phyloP scores from a whole-genome alignment of 1,140 invertebrate species.

The Cryptotermes secundus region DNA sequence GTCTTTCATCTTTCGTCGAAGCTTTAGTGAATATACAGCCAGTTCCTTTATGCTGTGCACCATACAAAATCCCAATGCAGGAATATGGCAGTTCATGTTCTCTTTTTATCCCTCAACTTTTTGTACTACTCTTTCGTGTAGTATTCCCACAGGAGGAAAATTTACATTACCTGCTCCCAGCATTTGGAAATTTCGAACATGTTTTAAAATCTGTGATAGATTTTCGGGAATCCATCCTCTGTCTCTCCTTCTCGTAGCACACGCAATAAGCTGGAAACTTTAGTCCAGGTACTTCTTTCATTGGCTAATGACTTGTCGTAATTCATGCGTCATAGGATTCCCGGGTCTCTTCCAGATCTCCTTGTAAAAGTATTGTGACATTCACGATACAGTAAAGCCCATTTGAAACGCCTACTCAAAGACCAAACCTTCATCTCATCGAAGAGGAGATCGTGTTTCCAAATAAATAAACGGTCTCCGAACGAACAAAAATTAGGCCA shows the following conservation, averaged over 20 bases:
- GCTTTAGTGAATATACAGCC: background rate
- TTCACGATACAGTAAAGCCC: too few species aligned
- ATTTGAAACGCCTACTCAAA: too few species aligned
- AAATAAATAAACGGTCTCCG: too few species aligned
- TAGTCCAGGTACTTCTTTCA: background rate
- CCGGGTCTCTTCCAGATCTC: too few species aligned
- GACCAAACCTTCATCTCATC: too few species aligned
- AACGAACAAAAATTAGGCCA: too few species aligned
- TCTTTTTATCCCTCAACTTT: background rate
- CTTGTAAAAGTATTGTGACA: too few species aligned
- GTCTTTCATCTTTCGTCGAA: slow-evolving; percentile 19
- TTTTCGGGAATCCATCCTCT: background rate
- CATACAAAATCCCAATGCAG: background rate
- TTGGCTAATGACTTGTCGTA: background rate
- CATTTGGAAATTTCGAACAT: background rate
- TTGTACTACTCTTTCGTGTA: slow-evolving; percentile 7
- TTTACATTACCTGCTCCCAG: slow-evolving; percentile 8
- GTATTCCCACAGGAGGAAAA: background rate
- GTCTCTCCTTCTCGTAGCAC: background rate
- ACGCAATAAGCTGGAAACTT: background rate
- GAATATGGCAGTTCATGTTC: slow-evolving; percentile 18
- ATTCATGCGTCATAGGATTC: background rate
- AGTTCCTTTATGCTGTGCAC: background rate
- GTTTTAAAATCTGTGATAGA: slow-evolving; percentile 3
- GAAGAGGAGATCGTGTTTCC: too few species aligned